phyloP scores from a whole-genome alignment of 2,113 vertebrate genomes.

The Ailurus styani region DNA sequence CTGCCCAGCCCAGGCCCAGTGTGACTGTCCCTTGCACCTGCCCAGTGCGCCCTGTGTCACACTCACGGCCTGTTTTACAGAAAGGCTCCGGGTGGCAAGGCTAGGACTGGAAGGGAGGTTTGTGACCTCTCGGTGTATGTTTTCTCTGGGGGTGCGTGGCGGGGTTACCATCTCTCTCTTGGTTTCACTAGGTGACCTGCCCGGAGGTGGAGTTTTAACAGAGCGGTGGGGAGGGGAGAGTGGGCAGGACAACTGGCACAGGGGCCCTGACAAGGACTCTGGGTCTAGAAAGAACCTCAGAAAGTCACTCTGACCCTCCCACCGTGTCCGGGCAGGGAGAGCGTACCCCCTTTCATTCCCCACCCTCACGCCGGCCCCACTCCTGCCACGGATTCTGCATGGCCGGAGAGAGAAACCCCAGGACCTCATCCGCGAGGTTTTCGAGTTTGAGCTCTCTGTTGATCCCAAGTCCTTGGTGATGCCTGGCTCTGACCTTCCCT shows the following conservation, averaged over 20 bases:
- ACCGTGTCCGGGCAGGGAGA: neutral
- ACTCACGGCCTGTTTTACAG: neutral
- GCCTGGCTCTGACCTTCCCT: neutral
- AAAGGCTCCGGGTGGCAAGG: neutral
- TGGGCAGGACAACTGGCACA: neutral
- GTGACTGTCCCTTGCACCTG: neutral
- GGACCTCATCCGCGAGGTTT: neutral
- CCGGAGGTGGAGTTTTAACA: neutral
- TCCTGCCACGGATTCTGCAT: neutral
- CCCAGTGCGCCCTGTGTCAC: neutral
- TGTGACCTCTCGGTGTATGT: neutral
- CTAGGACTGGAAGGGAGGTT: neutral
- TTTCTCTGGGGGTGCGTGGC: neutral
- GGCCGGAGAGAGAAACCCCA: neutral
- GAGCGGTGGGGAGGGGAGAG: too few species aligned
- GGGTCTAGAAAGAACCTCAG: neutral
- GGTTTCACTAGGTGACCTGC: neutral
- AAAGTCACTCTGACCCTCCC: neutral
- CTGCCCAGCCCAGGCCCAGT: neutral
- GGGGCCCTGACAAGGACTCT: neutral
- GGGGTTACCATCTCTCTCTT: neutral
- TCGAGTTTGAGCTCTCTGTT: neutral
- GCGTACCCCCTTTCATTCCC: neutral
- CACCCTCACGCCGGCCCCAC: fast-evolving
- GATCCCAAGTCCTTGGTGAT: neutral